Evolutionary conservation across 2,797 vertebrate genomes (phyloP).

Genomic region (Pyrocephalus nanus): DNA sequence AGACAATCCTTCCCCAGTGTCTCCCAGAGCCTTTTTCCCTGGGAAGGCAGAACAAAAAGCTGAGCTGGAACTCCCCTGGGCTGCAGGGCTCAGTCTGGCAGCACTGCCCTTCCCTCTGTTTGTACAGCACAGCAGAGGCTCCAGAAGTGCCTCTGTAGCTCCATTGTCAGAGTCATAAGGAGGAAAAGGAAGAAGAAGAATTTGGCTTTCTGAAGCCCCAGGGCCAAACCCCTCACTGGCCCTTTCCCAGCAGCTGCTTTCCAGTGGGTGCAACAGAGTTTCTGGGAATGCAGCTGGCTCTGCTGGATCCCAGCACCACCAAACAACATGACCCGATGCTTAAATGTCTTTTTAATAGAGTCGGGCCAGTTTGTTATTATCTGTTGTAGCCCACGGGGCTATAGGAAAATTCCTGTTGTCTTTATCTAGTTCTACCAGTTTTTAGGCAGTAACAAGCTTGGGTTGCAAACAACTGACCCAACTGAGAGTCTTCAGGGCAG

Average conservation of each 20-base stretch:
- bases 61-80: neutral
- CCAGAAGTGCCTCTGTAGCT: neutral
- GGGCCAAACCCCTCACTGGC: neutral
- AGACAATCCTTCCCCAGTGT: neutral
- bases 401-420: slow-evolving; percentile 67
- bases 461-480: slow-evolving; percentile 68
- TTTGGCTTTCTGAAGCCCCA: neutral
- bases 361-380: slow-evolving; percentile 47
- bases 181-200: neutral
- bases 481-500: slow-evolving; percentile 29
- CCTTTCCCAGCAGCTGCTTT: neutral
- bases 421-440: slow-evolving; percentile 75
- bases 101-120: neutral
- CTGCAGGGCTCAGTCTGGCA: neutral
- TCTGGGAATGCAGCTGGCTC: neutral
- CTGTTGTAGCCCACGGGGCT: slow-evolving; percentile 59
- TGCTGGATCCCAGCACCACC: neutral
- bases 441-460: slow-evolving; percentile 42
- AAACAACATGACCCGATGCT: neutral
- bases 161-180: neutral
- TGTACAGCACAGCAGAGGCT: neutral
- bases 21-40: neutral
- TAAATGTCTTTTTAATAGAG: slow-evolving; percentile 7
- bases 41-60: neutral
- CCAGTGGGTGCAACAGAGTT: neutral